Base-by-base conservation (phyloP, 2,113 vertebrate species). In the Microtus ochrogaster region DNA sequence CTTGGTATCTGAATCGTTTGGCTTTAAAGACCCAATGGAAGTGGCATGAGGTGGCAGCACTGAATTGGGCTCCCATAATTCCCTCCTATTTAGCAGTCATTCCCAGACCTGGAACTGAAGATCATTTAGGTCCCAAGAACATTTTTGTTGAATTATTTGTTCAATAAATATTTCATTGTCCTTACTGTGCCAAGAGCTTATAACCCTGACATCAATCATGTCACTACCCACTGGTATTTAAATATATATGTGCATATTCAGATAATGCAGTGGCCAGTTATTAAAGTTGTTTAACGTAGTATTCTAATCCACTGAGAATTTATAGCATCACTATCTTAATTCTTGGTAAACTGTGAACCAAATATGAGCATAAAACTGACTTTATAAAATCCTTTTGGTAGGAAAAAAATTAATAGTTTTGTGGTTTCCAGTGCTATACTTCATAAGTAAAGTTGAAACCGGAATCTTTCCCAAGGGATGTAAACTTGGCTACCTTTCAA, bases 401-500 rank as follows among this genome's bases (percentile, higher is more conserved):
- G 41, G 78, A 81, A 92, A 94, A 92, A 74, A 74, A 83, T 72
- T 90, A 98, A 87, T 30, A 39, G 47, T 30, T 84, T 65, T 94
- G 89, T 95, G 82, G 63, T 95, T 96, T 97, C 93, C 77, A 93
- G 47, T 68, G 78, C 72, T 96, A 14, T 0, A 44, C 14, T 87
- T 92, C 39, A 6, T 92, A 91, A 96, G 88, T 91, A 70, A 72
- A 82, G 47, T 82, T 90, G 96, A 94, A 96, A 95, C 36, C 24
- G 74, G 90, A 97, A 95, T 94, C n/a, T 41, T 86, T 74, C 95
- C 87, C 92, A 30, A 14, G 81, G 85, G 82, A 93, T 78, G 66
- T 72, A 81, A 92, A n/a, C 41, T 95, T 96, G 92, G 85, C 90
- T 94, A 83, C 28, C 3, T 92, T 97, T 96, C 93, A 79, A 6